Conservation (phyloP, 2,797 vertebrate species). For the Cyclopterus lumpus region DNA sequence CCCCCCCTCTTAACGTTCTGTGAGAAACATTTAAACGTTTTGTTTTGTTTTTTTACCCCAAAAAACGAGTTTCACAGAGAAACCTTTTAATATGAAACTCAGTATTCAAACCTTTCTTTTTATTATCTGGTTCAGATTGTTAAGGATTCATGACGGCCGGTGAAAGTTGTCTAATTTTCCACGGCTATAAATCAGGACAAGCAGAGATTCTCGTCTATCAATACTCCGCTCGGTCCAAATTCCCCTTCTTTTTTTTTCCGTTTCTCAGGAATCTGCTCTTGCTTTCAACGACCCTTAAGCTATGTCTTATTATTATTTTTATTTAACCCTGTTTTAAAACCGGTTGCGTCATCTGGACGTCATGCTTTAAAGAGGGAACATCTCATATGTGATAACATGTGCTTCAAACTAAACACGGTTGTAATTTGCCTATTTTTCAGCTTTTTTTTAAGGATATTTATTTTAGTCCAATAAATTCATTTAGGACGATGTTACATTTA, state of each 20-base stretch:
- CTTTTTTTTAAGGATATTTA: not conserved
- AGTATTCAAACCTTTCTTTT: not conserved
- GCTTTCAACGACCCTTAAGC: constrained; percentile 8
- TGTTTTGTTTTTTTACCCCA: too few relatives aligned
- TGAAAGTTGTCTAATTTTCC: constrained; percentile 68
- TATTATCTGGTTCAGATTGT: constrained; percentile 49
- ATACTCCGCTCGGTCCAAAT: constrained; percentile 33
- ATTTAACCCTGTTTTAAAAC: constrained; percentile 22
- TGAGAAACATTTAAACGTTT: too few relatives aligned
- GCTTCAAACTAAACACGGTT: not conserved
- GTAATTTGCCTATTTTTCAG: constrained; percentile 4
- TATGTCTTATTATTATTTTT: not conserved
- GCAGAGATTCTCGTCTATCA: constrained; percentile 60
- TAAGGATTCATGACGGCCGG: constrained; percentile 50
- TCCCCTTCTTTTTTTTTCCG: constrained; percentile 37
- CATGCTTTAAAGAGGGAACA: constrained; percentile 17
- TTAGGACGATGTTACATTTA: not conserved
- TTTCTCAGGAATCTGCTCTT: constrained; percentile 51
- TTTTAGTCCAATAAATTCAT: not conserved
- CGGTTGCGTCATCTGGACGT: constrained; percentile 34
- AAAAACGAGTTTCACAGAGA: not conserved
- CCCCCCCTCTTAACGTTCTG: constrained; percentile 31
- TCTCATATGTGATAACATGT: not conserved
- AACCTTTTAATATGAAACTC: not conserved
- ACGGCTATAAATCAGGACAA: constrained; percentile 70